Percentiles rank a stretch among this genome's conserved stretches.
phyloP scores from a whole-genome alignment of 2,888 invertebrate species.

The Uloborus plumipes region DNA sequence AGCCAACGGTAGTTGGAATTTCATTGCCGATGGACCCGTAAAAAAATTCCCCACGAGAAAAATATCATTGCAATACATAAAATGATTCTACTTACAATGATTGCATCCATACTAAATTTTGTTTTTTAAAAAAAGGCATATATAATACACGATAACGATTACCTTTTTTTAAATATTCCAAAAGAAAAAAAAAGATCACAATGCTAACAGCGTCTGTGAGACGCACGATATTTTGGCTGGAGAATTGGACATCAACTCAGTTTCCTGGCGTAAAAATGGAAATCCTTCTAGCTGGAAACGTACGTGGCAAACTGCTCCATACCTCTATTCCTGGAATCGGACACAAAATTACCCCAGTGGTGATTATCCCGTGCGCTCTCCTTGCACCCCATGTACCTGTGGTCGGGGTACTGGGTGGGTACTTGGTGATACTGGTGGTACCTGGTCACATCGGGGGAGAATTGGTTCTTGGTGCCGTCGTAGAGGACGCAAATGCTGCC shows the following conservation, averaged over 20 bases:
- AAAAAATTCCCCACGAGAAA: constrained; percentile 46
- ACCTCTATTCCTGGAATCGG: constrained; percentile 48
- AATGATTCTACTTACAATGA: constrained; percentile 64
- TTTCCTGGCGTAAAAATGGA: not conserved
- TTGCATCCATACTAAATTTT: constrained; percentile 50
- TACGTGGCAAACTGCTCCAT: constrained; percentile 59
- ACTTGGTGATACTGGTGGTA: constrained; percentile 24
- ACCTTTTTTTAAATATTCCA: constrained; percentile 61
- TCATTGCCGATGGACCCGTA: constrained; percentile 54
- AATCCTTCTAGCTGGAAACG: constrained; percentile 53
- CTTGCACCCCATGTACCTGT: constrained; percentile 59
- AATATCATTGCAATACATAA: constrained; percentile 39
- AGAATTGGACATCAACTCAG: constrained; percentile 52
- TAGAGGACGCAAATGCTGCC: constrained; percentile 77
- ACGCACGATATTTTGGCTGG: constrained; percentile 60
- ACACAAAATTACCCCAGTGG: constrained; percentile 48
- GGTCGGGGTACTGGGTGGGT: constrained; percentile 22
- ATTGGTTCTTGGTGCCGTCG: constrained; percentile 69
- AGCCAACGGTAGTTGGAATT: constrained; percentile 55
- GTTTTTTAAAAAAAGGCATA: constrained; percentile 41
- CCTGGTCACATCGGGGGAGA: constrained; percentile 42
- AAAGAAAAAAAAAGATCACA: constrained; percentile 57
- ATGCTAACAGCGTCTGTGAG: constrained; percentile 34
- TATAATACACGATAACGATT: constrained; percentile 56
- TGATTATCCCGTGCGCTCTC: constrained; percentile 45